Evolutionary conservation across 2,888 invertebrate species (phyloP), one percentile per base, ranked within the genome.

Genomic region (Habroteleia sp.): DNA sequence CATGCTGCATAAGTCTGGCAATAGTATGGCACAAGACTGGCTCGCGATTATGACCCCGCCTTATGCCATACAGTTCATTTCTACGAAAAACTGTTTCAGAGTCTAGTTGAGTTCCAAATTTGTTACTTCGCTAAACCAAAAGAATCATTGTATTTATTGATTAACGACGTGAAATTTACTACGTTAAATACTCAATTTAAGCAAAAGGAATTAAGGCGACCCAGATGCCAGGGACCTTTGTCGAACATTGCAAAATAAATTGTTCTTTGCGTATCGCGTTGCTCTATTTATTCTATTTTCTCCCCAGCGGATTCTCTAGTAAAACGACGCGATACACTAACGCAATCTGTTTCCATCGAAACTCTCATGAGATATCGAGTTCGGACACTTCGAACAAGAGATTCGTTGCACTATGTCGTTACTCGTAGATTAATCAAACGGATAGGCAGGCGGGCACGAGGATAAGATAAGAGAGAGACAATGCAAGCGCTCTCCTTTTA

Each of bases 301-400:
- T 14, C 23, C 56, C 69, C 35, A 58, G 48, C 8, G 63, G 56
- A 5, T 56, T 42, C 31, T 16, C 56, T 48, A 25, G 62, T 39
- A 68, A 62, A 62, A 29, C 74, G 74, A 58, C 68, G 63, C 62
- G 35, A 52, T 69, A 46, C 42, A 69, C 74, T 74, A 69, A 74
- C 69, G 74, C 68, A 69, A 74, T 69, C 69, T 63, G 74, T 74
- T 74, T 74, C 74, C 58, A 69, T 63, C 68, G 63, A 39, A 56
- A 52, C 69, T 69, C 74, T 69, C 74, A 69, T 56, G 74, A 74
- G 74, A 74, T 74, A 69, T 74, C 69, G 68, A 29, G 56, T 74
- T 63, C 58, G 74, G 63, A 74, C 68, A 63, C 63, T 65, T 42
- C 69, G 69, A 69, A 74, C 74, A 74, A 69, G 69, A 56, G 58